Percentiles rank a stretch among this genome's conserved stretches.
These are phyloP conservation scores for Papilio protenor DNA, from an alignment of 2,888 invertebrate species.

Conservation along the genomic window DNA sequence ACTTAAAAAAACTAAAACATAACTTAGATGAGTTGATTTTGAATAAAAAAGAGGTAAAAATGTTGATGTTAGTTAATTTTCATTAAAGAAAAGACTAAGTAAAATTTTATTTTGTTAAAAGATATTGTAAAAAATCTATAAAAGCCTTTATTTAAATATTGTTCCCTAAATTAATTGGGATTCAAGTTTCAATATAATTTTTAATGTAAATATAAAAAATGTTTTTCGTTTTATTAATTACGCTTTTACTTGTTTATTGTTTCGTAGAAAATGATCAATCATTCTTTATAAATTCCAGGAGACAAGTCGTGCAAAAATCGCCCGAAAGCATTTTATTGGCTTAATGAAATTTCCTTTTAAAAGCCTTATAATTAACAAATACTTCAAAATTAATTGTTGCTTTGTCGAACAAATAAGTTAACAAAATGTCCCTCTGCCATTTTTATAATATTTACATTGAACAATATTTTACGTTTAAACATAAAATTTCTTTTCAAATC, in stretches of 20 bases:
- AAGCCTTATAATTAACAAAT: slow-evolving; percentile 8
- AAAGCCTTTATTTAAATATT: background rate
- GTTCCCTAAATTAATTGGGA: slow-evolving; percentile 8
- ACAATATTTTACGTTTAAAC: background rate
- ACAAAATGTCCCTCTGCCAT: background rate
- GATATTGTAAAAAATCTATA: background rate
- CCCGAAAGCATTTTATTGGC: background rate
- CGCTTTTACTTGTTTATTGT: background rate
- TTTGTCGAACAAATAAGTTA: background rate
- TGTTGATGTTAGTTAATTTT: no score
- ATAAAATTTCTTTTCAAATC: background rate
- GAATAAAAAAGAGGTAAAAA: no score
- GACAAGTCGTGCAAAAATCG: background rate
- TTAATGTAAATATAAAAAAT: background rate
- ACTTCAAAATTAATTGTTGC: slow-evolving; percentile 12
- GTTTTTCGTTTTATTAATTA: background rate
- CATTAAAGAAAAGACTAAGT: no score
- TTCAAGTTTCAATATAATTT: background rate
- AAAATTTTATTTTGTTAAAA: no score
- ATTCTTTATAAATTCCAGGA: background rate
- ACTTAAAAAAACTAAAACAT: background rate
- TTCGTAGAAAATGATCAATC: background rate
- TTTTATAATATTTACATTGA: background rate
- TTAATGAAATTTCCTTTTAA: slow-evolving; percentile 7
- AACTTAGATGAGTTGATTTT: background rate